Conservation (phyloP, 2,888 invertebrate species). For the Campoletis raptor region DNA sequence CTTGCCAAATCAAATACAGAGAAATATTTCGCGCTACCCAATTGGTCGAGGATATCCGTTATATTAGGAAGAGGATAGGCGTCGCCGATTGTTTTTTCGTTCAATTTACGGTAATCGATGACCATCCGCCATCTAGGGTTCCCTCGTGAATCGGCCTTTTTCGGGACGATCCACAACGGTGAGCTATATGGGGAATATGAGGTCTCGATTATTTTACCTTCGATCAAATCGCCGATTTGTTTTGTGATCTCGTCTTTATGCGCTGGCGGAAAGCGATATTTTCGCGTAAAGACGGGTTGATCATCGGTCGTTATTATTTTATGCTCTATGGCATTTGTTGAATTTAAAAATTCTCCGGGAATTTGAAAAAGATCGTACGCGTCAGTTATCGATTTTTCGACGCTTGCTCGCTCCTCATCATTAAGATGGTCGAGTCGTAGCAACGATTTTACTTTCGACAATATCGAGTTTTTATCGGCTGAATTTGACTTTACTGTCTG, state of each 20-base stretch:
- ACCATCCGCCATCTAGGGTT: conserved; percentile 48
- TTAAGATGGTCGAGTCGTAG: conserved; percentile 43
- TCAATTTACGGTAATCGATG: conserved; percentile 16
- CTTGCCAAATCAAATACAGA: conserved; percentile 69
- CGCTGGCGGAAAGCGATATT: conserved; percentile 38
- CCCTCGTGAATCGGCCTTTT: conserved; percentile 48
- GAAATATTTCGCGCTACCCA: conserved; percentile 79
- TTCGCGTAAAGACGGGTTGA: conserved; percentile 22
- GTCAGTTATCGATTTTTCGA: background rate
- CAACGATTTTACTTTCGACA: conserved; percentile 1
- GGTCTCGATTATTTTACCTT: conserved; percentile 20
- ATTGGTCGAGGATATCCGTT: conserved; percentile 79
- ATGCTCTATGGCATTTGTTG: conserved; percentile 30
- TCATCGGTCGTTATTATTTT: conserved; percentile 35
- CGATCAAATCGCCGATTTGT: conserved; percentile 33
- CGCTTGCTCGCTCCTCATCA: conserved; percentile 18
- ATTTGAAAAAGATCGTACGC: conserved; percentile 21
- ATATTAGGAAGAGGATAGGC: conserved; percentile 80
- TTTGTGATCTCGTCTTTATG: conserved; percentile 53
- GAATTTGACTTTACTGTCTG: conserved; percentile 15
- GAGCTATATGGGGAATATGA: conserved; percentile 49
- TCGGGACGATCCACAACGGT: background rate
- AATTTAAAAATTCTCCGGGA: conserved; percentile 16
- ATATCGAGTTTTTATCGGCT: background rate
- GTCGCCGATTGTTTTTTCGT: conserved; percentile 19